Base-by-base conservation (phyloP, 1,140 invertebrate genomes). In the Brachionus angularis region DNA sequence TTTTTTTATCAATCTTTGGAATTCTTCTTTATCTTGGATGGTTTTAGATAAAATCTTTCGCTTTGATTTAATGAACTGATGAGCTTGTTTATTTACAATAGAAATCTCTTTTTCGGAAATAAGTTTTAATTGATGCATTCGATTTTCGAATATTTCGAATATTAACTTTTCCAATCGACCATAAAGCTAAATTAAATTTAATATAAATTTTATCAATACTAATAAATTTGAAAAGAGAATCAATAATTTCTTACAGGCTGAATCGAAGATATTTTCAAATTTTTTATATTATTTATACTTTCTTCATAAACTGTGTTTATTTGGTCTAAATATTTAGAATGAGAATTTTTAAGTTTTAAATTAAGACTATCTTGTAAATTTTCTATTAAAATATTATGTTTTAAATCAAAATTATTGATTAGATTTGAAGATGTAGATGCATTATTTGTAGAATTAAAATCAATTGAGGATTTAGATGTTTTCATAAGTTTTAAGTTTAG, bases 11-110 rank as follows among this genome's bases (percentile, higher is more conserved):
- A 67, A 31, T 10, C 42, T 47, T 44, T 31, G 31, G 25, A 67
- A 50, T 67, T 67, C 62, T 33, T 67, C 62, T 16, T 67, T 67
- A 47, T 67, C 47, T 14, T 67, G 42, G 1, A 46, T 25, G 3
- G 27, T 67, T 31, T 46, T 33, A 18, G n/a, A 47, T 10, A 47
- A 12, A 8, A 46, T 23, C 23, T 67, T 67, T 50, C 47, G 46
- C 16, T 67, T 67, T 10, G 47, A 47, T 50, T 67, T 67, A 3
- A 67, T 67, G 8, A 47, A 16, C 29, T 47, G 42, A 50, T 67
- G 62, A 34, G 62, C 47, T 33, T 67, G 42, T 49, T 67, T 67
- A 50, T 47, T 67, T 14, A 67, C 42, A 12, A 33, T 5, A 10
- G 62, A 8, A 12, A 47, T 31, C 47, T 67, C 62, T 47, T 67